Evolutionary conservation across 1,140 invertebrate genomes (phyloP).

Genomic region (Bombus superbus): DNA sequence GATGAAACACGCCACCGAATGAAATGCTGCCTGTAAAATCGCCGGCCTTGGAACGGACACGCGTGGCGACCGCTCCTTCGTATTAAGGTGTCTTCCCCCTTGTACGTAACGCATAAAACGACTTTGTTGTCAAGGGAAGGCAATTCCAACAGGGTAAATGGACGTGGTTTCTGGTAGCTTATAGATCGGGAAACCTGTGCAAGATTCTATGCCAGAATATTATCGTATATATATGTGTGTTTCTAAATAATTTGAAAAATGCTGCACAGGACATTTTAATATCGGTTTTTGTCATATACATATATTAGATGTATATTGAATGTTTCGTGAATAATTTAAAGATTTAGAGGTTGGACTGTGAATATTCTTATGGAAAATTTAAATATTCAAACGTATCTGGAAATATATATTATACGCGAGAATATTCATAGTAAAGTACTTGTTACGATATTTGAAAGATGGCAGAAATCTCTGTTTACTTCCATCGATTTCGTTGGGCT

Average conservation of each 20-base stretch:
- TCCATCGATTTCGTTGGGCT: too few species aligned
- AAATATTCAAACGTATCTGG: too few species aligned
- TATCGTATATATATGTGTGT: not conserved
- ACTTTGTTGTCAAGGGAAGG: not conserved
- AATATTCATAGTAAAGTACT: too few species aligned
- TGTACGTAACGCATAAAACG: conserved; percentile 17
- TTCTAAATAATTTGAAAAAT: not conserved
- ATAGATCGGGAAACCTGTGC: not conserved
- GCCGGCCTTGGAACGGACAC: conserved; percentile 29
- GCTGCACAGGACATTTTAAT: not conserved
- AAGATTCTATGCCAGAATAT: not conserved
- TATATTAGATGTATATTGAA: too few species aligned
- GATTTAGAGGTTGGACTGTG: too few species aligned
- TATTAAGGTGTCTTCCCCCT: conserved; percentile 31
- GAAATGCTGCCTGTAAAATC: conserved; percentile 49
- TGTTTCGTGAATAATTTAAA: too few species aligned
- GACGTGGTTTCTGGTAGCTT: not conserved
- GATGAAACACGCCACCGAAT: conserved; percentile 27
- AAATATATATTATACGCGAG: too few species aligned
- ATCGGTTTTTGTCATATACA: too few species aligned
- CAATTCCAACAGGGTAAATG: not conserved
- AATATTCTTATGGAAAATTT: too few species aligned
- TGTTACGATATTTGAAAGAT: too few species aligned
- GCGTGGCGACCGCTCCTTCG: conserved; percentile 6
- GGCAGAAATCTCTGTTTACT: too few species aligned